Percentiles rank a stretch among this genome's conserved stretches.
Conservation (phyloP, 30 jellyfish, hydroid and myxozoan species). For the Aurelia sp. region DNA sequence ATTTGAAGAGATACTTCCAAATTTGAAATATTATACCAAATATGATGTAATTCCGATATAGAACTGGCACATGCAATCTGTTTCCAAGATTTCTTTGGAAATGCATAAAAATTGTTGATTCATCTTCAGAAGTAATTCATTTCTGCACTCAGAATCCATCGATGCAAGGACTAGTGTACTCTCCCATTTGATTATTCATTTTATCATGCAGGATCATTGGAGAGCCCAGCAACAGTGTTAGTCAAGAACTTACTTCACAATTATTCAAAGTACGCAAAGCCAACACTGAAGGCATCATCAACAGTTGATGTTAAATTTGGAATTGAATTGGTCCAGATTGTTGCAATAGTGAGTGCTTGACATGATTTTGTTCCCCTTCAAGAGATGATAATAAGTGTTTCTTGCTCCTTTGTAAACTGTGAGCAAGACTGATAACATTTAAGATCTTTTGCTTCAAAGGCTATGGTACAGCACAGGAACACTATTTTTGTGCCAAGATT, state of each 20-base stretch:
- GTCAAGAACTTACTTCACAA: constrained; percentile 16
- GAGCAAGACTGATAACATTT: not conserved
- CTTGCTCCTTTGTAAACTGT: not conserved
- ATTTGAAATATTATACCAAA: no score
- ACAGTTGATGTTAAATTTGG: constrained; percentile 54
- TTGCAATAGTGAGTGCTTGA: constrained; percentile 28
- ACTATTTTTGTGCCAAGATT: no score
- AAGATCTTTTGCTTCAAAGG: no score
- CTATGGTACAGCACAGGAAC: no score
- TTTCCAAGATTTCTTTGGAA: no score
- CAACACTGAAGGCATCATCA: constrained; percentile 32
- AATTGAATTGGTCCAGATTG: constrained; percentile 48
- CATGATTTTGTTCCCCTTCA: not conserved
- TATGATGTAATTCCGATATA: no score
- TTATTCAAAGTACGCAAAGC: constrained; percentile 45
- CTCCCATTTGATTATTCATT: not conserved
- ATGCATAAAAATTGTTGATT: no score
- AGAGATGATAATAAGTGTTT: not conserved
- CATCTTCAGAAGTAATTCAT: no score
- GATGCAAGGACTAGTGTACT: not conserved
- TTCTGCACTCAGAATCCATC: not conserved
- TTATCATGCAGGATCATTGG: constrained; percentile 13
- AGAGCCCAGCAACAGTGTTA: constrained; percentile 16
- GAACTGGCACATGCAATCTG: no score
- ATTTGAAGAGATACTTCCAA: no score